Percentiles rank a stretch among this genome's conserved stretches.
phyloP scores from a whole-genome alignment of 1,140 invertebrate genomes.

The Aricia agestis region DNA sequence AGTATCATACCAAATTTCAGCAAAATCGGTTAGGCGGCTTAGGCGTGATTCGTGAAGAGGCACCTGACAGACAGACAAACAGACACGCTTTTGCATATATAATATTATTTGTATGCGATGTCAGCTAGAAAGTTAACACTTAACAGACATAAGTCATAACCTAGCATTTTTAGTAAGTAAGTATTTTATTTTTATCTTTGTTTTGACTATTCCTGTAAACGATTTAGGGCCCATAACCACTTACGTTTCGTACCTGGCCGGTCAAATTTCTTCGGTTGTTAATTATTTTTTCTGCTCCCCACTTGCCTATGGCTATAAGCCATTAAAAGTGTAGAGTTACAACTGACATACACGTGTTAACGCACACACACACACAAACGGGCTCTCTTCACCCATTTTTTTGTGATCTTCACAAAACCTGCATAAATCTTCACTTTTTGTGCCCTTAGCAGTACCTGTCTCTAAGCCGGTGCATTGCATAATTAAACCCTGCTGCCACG shows the following conservation, averaged over 20 bases:
- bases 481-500: background rate
- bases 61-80: no score
- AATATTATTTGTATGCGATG: no score
- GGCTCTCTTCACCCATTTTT: slow-evolving; percentile 14
- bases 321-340: slow-evolving; percentile 8
- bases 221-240: background rate
- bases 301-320: background rate
- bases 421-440: slow-evolving; percentile 16
- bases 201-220: background rate
- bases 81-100: no score
- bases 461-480: slow-evolving; percentile 2
- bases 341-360: background rate
- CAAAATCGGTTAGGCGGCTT: no score
- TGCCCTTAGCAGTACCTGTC: slow-evolving; percentile 12
- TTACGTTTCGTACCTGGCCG: background rate
- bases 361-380: background rate
- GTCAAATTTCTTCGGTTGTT: slow-evolving; percentile 1
- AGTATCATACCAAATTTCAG: no score
- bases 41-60: no score
- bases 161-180: no score
- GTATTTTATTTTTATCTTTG: background rate
- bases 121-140: no score
- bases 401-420: slow-evolving; percentile 10
- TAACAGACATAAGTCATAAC: no score
- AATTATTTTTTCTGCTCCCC: slow-evolving; percentile 4